Percentiles rank a stretch among this genome's conserved stretches.
phyloP scores from a whole-genome alignment of 2,113 vertebrate genomes.

The Plotosus lineatus region DNA sequence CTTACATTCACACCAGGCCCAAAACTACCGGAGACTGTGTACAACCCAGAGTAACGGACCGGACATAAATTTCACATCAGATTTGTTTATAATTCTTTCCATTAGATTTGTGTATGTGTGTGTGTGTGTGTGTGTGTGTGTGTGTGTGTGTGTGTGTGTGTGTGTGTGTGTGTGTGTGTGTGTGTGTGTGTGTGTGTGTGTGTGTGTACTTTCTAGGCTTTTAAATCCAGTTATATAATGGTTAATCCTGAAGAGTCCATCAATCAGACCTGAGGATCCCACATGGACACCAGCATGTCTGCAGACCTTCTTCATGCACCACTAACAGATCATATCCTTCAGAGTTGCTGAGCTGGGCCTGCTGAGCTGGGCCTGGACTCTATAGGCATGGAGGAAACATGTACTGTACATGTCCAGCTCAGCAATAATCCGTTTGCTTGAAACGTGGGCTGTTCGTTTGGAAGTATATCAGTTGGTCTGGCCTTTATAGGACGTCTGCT shows the following conservation, averaged over 20 bases:
- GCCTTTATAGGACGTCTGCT: constrained; percentile 46
- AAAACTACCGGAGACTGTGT: constrained; percentile 10
- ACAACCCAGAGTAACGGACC: constrained; percentile 13
- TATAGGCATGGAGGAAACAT: background rate
- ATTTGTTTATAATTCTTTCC: constrained; percentile 7
- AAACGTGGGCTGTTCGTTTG: background rate
- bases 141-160: background rate
- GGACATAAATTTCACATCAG: constrained; percentile 19
- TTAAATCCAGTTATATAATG: background rate
- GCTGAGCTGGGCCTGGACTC: background rate
- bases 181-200: background rate
- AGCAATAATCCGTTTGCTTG: background rate
- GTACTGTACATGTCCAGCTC: background rate
- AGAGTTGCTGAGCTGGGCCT: background rate
- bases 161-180: background rate
- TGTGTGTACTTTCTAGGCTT: background rate
- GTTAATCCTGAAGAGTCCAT: background rate
- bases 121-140: background rate
- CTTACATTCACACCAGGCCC: constrained; percentile 26
- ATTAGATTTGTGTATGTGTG: background rate
- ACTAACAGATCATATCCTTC: background rate
- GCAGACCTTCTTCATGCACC: background rate
- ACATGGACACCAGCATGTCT: background rate
- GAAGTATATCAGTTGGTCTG: background rate
- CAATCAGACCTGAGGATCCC: background rate